Base-by-base conservation (phyloP, 2,797 vertebrate species). In the Chromis chromis region DNA sequence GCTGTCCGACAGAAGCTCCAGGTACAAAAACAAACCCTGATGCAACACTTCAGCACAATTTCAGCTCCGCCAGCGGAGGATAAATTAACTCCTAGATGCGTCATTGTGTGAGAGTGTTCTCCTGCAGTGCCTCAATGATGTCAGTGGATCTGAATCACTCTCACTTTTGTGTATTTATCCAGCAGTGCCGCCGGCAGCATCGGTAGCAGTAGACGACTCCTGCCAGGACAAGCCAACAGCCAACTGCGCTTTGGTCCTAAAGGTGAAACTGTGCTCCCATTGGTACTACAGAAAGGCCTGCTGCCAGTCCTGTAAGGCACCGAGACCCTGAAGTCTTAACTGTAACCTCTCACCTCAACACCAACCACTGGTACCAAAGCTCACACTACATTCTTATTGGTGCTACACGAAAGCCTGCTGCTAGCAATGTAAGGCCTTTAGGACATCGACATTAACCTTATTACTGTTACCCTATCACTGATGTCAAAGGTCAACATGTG, bases 221-320 rank as follows among this genome's bases (percentile, higher is more conserved):
- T 95, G 95, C 76, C 94, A 95, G 75, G 97, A 96, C 87, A 96
- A 95, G 85, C 86, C 62, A 0, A 95, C 93, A 0, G 95, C 96
- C 31, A 96, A 95, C 93, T 96, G 96, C 0, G 91, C 88, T 55
- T 88, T 96, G 81, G 96, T 97, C 58, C 91, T 96, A 24, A 96
- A 95, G 88, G 94, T 96, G 88, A 96, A 96, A 76, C 93, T 96
- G 77, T 96, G 95, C 56, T 96, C 96, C 2, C 95, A 96, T 54
- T 96, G 95, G 95, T 96, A 96, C 93, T 96, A 96, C 90, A 95
- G 95, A 70, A 96, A 95, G 82, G 95, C 95, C 88, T 96, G 96
- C 92, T 96, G 95, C 86, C 76, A 90, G 82, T 94, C 94, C 3
- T 97, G 96, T 55, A 94, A 84, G 54, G 93, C 91, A 10, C 93